Evolutionary conservation across 2,113 vertebrate species (phyloP), one percentile per base, ranked within the genome.

Genomic region (Lamprologus tigripictilis): DNA sequence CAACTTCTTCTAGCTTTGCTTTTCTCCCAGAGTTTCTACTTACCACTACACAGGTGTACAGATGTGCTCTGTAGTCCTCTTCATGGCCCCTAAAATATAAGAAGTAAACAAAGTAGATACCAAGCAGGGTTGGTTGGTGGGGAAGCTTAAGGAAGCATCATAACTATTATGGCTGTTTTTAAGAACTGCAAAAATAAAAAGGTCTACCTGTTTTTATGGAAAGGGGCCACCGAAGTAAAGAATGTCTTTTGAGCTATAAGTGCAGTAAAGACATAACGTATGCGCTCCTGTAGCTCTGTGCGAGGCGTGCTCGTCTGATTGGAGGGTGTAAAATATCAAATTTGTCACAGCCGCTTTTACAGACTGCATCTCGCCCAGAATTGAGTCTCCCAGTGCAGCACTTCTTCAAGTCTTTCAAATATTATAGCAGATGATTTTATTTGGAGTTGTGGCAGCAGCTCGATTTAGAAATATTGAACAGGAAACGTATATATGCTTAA

Each of bases 181-280:
- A 88, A 86, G 58, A 86, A 92, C 86, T 86, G 84, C 54, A 23
- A 81, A 89, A 91, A 37, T 90, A 82, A 90, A 91, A 92, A 82
- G 49, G 82, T 89, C 40, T 80, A 87, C 91, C 86, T 90, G 94
- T 94, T 93, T 71, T 92, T 21, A 47, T 71, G 1, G 23, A 85
- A 93, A 93, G 92, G 83, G 92, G 93, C 93, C 90, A 81, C 85
- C 90, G 83, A 94, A 93, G 66, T 93, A 93, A 94, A 94, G 90
- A 95, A 94, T 95, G 93, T 95, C 86, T 95, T 94, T 95, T 89
- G 90, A 95, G 91, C 88, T 90, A 83, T 86, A 86, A 85, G 85
- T 92, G 83, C 94, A 89, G 90, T 94, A 86, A 94, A 95, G 89
- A 93, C 93, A 91, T 87, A 86, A 91, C 2, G 84, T 91, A 85